phyloP scores from a whole-genome alignment of 2,888 invertebrate species.

The Asteroscopus sphinx region DNA sequence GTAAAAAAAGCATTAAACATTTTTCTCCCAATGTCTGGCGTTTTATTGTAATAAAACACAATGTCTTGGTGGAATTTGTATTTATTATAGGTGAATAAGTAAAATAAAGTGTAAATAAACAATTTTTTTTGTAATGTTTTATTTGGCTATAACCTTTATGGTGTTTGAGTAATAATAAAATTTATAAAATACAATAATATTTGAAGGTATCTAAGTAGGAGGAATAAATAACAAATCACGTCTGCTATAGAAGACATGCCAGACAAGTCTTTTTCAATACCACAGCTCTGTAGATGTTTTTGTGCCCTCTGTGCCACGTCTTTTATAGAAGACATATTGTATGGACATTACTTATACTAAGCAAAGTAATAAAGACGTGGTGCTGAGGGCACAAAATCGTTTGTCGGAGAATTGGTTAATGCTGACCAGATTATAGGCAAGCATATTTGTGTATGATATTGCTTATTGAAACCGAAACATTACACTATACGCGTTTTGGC shows the following conservation, averaged over 20 bases:
- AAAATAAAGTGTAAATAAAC: constrained; percentile 81
- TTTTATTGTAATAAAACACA: constrained; percentile 87
- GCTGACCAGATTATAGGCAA: no score
- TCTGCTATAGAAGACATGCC: constrained; percentile 11
- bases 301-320: no score
- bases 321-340: no score
- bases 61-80: constrained; percentile 82
- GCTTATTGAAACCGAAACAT: no score
- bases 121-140: constrained; percentile 58
- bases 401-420: no score
- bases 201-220: constrained; percentile 3
- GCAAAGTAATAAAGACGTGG: no score
- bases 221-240: constrained; percentile 29
- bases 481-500: no score
- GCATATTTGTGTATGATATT: no score
- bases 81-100: constrained; percentile 82
- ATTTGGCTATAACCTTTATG: constrained; percentile 13
- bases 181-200: constrained; percentile 9
- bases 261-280: neutral
- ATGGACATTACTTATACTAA: no score
- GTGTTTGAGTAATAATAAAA: constrained; percentile 12
- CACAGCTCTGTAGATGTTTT: no score
- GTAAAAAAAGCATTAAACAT: constrained; percentile 75
- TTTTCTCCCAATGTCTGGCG: constrained; percentile 80
- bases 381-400: no score